These are phyloP conservation scores for Zelleria hepariella DNA, from an alignment of 2,888 invertebrate genomes.

Conservation along the genomic window DNA sequence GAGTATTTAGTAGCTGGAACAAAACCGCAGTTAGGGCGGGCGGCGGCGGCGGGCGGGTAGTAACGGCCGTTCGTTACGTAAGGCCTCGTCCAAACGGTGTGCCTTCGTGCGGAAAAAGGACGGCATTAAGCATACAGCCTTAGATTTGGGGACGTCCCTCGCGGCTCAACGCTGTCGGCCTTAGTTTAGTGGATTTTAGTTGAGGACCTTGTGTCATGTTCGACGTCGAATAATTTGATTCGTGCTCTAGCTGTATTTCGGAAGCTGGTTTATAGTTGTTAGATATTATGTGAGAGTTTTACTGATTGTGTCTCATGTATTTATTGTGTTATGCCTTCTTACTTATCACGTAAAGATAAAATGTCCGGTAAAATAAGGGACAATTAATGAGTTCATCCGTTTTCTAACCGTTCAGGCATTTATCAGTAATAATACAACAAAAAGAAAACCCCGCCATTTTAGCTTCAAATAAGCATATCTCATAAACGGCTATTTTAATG, in stretches of 20 bases:
- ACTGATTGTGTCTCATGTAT: too few relatives aligned
- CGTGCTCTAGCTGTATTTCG: not conserved
- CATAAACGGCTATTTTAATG: too few relatives aligned
- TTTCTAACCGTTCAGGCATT: too few relatives aligned
- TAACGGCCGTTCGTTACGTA: not conserved
- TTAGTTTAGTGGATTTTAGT: not conserved
- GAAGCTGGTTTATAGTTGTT: too few relatives aligned
- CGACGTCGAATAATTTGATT: not conserved
- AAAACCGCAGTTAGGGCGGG: not conserved
- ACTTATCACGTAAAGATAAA: too few relatives aligned
- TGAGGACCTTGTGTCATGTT: not conserved
- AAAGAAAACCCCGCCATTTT: too few relatives aligned
- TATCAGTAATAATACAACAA: too few relatives aligned
- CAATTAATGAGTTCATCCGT: too few relatives aligned
- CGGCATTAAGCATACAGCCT: not conserved
- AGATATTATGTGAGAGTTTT: too few relatives aligned
- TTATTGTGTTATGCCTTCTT: too few relatives aligned
- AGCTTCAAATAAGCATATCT: too few relatives aligned
- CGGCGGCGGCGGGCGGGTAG: not conserved
- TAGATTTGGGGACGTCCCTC: not conserved
- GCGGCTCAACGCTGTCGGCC: not conserved
- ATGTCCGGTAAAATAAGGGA: too few relatives aligned
- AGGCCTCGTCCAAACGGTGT: not conserved
- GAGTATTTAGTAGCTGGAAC: not conserved
- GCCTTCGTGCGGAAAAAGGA: not conserved